Evolutionary conservation across 2,888 invertebrate genomes (phyloP), one percentile per base, ranked within the genome.

Genomic region (Graphium colonna): DNA sequence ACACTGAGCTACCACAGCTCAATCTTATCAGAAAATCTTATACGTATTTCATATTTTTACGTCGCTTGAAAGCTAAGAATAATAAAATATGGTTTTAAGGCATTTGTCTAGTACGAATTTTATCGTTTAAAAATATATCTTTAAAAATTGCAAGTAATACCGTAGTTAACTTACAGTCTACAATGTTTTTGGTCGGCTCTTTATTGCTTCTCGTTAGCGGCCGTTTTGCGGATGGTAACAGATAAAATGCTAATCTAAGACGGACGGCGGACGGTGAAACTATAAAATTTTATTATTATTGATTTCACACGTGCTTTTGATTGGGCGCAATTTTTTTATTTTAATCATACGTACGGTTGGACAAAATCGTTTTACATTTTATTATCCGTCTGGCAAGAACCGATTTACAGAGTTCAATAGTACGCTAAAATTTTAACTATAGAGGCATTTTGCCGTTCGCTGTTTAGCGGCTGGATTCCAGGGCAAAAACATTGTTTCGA

Each of bases 401-500:
- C 28, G 8, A 28, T 28, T 7, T 10, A n/a, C 33, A 10, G n/a
- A 33, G 9, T 33, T 33, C 3, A 33, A 33, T 33, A 33, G 33
- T 28, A 7, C n/a, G 9, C 36, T 21, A 21, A 21, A 36, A 36
- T n/a, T 36, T 12, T 12, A 9, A 31, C 44, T 15, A 4, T 16
- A 16, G 16, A n/a, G 16, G 33, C 17, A 21, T 15, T 36, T 17
- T n/a, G 17, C 18, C 36, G 36, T 17, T 33, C 10, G n/a, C 31
- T 31, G 41, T 26, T 28, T 42, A 15, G 16, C 42, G 42, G 48
- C 16, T 43, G 43, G 38, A 52, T 48, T 52, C 42, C 43, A 48
- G 36, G 28, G 12, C 43, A 38, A 43, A 48, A 42, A 52, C 52
- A 47, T 41, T 48, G 52, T 52, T 39, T 47, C 40, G 18, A 33